Evolutionary conservation across 2,113 vertebrate genomes (phyloP).

Genomic region (Brachyhypopomus gauderio): DNA sequence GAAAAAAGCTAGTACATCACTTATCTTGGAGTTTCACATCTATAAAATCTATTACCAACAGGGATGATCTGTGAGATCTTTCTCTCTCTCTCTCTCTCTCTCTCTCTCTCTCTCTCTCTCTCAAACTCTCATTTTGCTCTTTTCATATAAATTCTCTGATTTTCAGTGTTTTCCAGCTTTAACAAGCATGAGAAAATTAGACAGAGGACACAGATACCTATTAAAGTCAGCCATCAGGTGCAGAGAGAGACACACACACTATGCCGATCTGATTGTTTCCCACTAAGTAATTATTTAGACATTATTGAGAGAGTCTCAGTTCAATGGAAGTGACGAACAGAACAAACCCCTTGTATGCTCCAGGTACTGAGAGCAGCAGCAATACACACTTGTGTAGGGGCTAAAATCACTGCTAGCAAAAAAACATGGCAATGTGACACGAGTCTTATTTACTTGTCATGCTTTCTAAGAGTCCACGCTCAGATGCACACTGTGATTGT

Average conservation of each 20-base stretch:
- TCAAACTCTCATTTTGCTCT: background rate
- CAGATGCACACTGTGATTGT: background rate
- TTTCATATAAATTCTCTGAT: background rate
- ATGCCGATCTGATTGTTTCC: background rate
- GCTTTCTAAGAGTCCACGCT: background rate
- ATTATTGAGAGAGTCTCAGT: background rate
- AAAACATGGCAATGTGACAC: slow-evolving; percentile 12
- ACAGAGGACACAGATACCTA: background rate
- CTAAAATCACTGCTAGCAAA: background rate
- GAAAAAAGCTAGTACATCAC: slow-evolving; percentile 48
- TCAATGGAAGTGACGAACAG: slow-evolving; percentile 2
- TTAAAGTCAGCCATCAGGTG: slow-evolving; percentile 3
- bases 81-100: background rate
- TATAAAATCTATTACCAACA: slow-evolving; percentile 34
- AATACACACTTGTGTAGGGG: background rate
- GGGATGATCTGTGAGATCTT: slow-evolving; percentile 2
- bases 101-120: background rate
- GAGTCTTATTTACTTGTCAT: background rate
- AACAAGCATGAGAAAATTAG: background rate
- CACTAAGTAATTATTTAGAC: slow-evolving; percentile 25
- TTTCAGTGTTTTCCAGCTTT: background rate
- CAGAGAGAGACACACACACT: background rate
- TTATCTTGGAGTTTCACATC: slow-evolving; percentile 48
- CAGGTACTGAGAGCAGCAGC: slow-evolving; percentile 11
- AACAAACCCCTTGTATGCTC: slow-evolving; percentile 13